A percentile compares a stretch with the other conserved stretches of the same genome.
Conservation (phyloP, 1,140 invertebrate species). For the Orchestia grillus region DNA sequence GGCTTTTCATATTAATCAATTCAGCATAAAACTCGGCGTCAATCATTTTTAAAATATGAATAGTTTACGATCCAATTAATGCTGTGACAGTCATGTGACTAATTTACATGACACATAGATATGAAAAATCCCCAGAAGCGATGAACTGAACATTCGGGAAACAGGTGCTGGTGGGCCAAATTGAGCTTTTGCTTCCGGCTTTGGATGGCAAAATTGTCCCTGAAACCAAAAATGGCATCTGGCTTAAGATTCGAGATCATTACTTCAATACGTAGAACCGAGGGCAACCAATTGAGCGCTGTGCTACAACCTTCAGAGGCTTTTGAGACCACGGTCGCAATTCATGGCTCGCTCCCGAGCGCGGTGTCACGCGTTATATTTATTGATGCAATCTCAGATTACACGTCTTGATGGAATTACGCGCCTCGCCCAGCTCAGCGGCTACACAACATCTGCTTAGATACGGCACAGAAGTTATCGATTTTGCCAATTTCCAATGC, state of each 20-base stretch:
- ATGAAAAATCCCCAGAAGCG: neutral
- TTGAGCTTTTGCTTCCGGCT: neutral
- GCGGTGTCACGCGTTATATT: slow-evolving; percentile 9
- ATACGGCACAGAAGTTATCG: neutral
- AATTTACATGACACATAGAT: neutral
- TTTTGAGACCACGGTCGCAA: neutral
- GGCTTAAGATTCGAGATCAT: neutral
- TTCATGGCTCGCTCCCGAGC: neutral
- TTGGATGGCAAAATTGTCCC: neutral
- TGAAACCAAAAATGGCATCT: neutral
- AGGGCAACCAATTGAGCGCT: neutral
- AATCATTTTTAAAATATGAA: too few species aligned
- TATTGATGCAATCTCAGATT: slow-evolving; percentile 23
- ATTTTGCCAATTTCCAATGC: neutral
- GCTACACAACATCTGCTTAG: neutral
- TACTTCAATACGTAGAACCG: neutral
- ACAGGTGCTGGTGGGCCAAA: neutral
- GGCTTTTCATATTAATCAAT: neutral
- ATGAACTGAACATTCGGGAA: neutral
- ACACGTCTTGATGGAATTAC: slow-evolving; percentile 45
- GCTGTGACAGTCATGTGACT: too few species aligned
- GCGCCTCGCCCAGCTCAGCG: neutral
- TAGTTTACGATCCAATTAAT: too few species aligned
- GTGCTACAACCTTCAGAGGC: neutral
- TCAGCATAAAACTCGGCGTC: too few species aligned